These are phyloP conservation scores for Drosophila kanapiae DNA, from an alignment of 1,140 invertebrate species.

Conservation along the genomic window DNA sequence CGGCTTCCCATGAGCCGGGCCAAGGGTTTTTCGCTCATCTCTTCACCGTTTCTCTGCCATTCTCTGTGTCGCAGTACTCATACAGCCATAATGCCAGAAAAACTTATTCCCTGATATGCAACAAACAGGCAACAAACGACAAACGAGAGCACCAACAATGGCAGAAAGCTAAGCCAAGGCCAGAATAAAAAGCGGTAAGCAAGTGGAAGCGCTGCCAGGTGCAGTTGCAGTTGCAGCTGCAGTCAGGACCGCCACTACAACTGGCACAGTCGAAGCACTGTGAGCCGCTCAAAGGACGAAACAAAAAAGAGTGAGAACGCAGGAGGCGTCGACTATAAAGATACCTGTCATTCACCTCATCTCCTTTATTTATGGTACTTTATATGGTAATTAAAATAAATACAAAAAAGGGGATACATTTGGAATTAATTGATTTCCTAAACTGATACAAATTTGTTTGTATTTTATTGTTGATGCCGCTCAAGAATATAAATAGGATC, in stretches of 20 bases:
- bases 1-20: conserved; percentile 14
- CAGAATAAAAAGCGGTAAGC: conserved; percentile 67
- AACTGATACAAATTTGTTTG: not conserved
- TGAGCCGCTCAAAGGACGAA: conserved; percentile 67
- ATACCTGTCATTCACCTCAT: not conserved
- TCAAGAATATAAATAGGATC: too few species aligned
- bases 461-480: too few species aligned
- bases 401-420: not conserved
- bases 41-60: not conserved
- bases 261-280: conserved; percentile 52
- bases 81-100: conserved; percentile 72
- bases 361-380: not conserved
- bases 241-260: conserved; percentile 7
- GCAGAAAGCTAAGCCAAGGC: conserved; percentile 52
- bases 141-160: conserved; percentile 39
- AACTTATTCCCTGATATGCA: conserved; percentile 60
- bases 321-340: not conserved
- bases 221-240: conserved; percentile 29
- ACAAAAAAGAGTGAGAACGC: conserved; percentile 20
- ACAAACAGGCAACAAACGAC: conserved; percentile 68
- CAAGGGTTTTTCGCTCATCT: conserved; percentile 54
- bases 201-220: conserved; percentile 62
- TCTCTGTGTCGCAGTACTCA: conserved; percentile 34
- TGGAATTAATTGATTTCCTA: too few species aligned
- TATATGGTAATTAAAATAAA: not conserved